Evolutionary conservation across 2,797 vertebrate species (phyloP).

Genomic region (Malacoraja senta): DNA sequence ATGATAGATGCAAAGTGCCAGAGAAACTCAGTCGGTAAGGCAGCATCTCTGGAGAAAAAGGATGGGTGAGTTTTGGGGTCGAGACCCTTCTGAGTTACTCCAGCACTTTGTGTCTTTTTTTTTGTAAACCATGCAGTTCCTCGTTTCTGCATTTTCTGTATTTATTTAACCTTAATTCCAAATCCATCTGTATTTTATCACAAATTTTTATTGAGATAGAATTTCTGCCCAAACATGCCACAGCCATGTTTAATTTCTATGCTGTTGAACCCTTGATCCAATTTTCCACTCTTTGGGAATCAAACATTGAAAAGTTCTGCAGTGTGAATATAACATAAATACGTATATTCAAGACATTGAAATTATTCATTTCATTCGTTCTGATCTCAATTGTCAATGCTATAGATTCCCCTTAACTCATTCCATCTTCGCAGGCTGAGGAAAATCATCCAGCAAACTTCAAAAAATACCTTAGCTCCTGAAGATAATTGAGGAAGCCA

Average conservation of each 20-base stretch:
- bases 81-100: too few relatives aligned
- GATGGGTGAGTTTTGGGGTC: too few relatives aligned
- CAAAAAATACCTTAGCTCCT: not conserved
- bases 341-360: not conserved
- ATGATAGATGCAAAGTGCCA: too few relatives aligned
- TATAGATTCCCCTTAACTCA: not conserved
- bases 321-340: not conserved
- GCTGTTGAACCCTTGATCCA: not conserved
- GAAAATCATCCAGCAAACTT: not conserved
- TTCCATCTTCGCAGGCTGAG: not conserved
- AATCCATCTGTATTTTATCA: not conserved
- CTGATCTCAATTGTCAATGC: not conserved
- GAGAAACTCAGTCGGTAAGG: too few relatives aligned
- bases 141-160: too few relatives aligned
- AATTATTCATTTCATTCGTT: not conserved
- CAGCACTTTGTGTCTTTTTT: too few relatives aligned
- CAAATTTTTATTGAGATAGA: not conserved
- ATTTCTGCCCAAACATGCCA: not conserved
- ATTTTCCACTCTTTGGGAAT: not conserved
- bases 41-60: too few relatives aligned
- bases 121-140: too few relatives aligned
- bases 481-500: not conserved
- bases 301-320: not conserved
- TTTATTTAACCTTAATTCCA: too few relatives aligned
- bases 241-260: not conserved